These are phyloP conservation scores for Poecilia latipinna DNA, from an alignment of 2,113 vertebrate species.

Conservation along the genomic window DNA sequence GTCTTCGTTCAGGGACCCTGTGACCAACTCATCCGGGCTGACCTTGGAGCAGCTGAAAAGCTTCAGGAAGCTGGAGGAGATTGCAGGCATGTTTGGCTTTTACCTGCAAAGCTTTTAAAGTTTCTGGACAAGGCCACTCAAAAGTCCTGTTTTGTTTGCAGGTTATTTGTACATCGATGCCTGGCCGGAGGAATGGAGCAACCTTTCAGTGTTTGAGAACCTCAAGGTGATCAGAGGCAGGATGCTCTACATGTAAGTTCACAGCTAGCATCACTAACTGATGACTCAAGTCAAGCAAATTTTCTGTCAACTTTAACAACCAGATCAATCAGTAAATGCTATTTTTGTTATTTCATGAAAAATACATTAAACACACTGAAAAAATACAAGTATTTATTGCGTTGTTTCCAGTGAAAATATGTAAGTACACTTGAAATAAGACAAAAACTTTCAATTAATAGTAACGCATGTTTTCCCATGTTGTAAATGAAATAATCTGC, in stretches of 20 bases:
- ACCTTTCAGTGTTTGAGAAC: conserved; percentile 90
- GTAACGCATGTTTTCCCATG: no score
- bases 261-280: background rate
- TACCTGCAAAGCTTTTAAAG: background rate
- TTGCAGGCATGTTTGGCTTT: conserved; percentile 83
- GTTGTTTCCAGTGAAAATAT: no score
- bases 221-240: conserved; percentile 90
- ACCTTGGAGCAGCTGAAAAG: conserved; percentile 80
- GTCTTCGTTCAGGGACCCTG: conserved; percentile 77
- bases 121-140: background rate
- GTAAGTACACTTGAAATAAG: no score
- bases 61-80: conserved; percentile 89
- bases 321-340: background rate
- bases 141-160: conserved; percentile 51
- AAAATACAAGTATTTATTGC: no score
- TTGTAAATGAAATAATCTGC: no score
- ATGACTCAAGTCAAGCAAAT: background rate
- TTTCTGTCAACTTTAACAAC: background rate
- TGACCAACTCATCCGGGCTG: conserved; percentile 79
- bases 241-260: conserved; percentile 88
- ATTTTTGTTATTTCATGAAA: background rate
- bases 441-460: no score
- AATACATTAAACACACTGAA: background rate
- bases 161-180: conserved; percentile 93
- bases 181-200: conserved; percentile 82